Evolutionary conservation across 1,140 invertebrate species (phyloP).

Genomic region (Papilio polytes): DNA sequence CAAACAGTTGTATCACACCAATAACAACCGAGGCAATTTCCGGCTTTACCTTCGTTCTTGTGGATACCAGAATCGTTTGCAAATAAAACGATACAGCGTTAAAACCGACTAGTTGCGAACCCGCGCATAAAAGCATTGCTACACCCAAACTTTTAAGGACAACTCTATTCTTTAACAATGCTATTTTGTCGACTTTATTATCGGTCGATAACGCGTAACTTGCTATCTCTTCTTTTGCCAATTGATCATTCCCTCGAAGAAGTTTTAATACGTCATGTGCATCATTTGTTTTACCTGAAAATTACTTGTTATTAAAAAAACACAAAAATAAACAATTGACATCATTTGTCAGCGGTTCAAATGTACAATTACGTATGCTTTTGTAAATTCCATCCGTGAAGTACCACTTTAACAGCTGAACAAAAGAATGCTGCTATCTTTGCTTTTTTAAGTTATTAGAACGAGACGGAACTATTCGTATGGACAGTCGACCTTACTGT

Average conservation of each 20-base stretch:
- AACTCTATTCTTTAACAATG: slow-evolving; percentile 59
- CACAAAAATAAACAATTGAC: background rate
- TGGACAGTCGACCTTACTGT: too few species aligned
- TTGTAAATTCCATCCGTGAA: too few species aligned
- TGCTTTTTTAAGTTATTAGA: background rate
- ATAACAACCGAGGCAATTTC: slow-evolving; percentile 86
- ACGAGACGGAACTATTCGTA: background rate
- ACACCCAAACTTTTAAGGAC: slow-evolving; percentile 80
- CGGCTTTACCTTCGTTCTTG: slow-evolving; percentile 83
- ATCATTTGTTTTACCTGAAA: slow-evolving; percentile 44
- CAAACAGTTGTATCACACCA: slow-evolving; percentile 84
- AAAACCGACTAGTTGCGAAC: slow-evolving; percentile 87
- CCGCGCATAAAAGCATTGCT: slow-evolving; percentile 82
- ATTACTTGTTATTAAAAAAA: background rate
- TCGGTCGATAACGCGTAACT: background rate
- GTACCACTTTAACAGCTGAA: background rate
- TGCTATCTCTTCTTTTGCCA: slow-evolving; percentile 36
- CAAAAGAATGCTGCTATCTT: background rate
- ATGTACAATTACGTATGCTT: too few species aligned
- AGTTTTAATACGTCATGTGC: slow-evolving; percentile 41
- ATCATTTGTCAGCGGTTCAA: too few species aligned
- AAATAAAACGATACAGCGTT: slow-evolving; percentile 89
- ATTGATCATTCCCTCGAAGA: slow-evolving; percentile 35
- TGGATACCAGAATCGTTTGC: slow-evolving; percentile 85
- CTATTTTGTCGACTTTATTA: slow-evolving; percentile 39